Conservation (phyloP, 2,888 invertebrate genomes). For the Magallana nippona region DNA sequence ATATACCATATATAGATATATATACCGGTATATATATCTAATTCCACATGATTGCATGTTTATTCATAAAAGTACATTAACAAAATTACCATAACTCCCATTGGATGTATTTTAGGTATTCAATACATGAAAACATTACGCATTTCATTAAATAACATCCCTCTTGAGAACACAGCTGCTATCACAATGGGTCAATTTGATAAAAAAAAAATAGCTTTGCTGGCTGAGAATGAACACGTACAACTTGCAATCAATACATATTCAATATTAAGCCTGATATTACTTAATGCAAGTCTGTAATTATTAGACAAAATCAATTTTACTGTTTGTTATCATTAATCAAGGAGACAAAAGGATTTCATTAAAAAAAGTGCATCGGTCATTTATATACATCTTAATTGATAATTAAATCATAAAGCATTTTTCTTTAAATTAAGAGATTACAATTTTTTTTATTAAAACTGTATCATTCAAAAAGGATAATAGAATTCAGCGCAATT, state of each 20-base stretch:
- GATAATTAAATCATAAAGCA: no score
- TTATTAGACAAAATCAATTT: not conserved
- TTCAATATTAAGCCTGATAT: not conserved
- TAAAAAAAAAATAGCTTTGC: not conserved
- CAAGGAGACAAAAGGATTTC: no score
- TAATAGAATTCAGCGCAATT: no score
- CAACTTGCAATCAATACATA: constrained; percentile 7
- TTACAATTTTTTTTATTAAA: no score
- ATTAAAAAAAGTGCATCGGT: no score
- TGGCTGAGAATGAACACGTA: not conserved
- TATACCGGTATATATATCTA: not conserved
- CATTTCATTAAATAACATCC: constrained; percentile 13
- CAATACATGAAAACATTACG: not conserved
- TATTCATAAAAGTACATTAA: not conserved
- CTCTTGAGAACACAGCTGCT: constrained; percentile 4
- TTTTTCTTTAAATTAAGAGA: no score
- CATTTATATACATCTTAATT: no score
- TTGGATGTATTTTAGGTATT: not conserved
- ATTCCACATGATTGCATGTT: not conserved
- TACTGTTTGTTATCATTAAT: no score
- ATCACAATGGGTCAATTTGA: not conserved
- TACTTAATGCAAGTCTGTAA: not conserved
- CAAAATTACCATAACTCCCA: not conserved
- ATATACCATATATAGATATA: no score
- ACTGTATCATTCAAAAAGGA: no score